These are phyloP conservation scores for Mus spretus DNA, from an alignment of 2,797 vertebrate species.

Conservation along the genomic window DNA sequence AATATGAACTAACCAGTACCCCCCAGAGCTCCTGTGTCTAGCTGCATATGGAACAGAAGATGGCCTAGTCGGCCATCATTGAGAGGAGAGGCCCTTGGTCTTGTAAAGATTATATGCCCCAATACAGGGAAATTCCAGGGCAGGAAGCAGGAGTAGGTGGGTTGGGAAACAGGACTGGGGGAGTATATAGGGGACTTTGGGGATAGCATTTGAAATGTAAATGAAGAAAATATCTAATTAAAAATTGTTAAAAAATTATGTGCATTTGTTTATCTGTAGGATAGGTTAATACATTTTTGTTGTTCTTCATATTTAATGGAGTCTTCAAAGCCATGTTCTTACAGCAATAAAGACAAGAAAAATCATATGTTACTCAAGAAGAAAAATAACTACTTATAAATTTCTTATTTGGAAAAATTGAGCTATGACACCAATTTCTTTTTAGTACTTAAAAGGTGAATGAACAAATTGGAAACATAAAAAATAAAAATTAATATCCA, in stretches of 20 bases:
- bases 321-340: neutral
- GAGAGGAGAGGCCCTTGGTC: too few relatives aligned
- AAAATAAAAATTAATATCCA: neutral
- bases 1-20: too few relatives aligned
- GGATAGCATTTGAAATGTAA: too few relatives aligned
- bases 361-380: constrained; percentile 10
- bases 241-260: neutral
- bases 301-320: constrained; percentile 23
- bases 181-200: too few relatives aligned
- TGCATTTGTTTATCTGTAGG: neutral
- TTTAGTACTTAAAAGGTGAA: neutral
- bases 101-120: too few relatives aligned
- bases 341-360: neutral
- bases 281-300: neutral
- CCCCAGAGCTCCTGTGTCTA: too few relatives aligned
- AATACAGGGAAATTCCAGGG: too few relatives aligned
- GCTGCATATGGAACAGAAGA: too few relatives aligned
- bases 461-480: neutral
- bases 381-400: neutral
- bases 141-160: too few relatives aligned
- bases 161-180: too few relatives aligned
- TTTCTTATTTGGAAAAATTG: constrained; percentile 1
- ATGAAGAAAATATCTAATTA: too few relatives aligned
- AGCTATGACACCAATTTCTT: neutral
- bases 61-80: too few relatives aligned